phyloP scores from a whole-genome alignment of 2,113 vertebrate genomes.

The Istiophorus platypterus region DNA sequence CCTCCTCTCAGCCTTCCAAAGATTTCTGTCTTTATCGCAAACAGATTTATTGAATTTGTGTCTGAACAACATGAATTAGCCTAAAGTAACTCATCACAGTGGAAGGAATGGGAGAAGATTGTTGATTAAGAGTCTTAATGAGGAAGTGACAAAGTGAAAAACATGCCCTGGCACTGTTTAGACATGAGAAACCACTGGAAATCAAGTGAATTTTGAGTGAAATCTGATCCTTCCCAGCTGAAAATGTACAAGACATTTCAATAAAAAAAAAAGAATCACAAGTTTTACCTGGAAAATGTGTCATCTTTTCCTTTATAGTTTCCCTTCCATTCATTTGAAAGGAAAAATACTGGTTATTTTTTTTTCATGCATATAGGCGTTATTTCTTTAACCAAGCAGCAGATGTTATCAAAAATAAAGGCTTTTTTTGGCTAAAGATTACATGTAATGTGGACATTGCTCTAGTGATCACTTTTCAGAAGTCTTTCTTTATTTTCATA shows the following conservation, averaged over 20 bases:
- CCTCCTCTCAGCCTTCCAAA: conserved; percentile 27
- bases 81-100: conserved; percentile 4
- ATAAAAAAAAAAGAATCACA: conserved; percentile 81
- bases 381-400: too few species aligned
- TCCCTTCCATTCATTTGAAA: not conserved
- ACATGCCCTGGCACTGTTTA: conserved; percentile 44
- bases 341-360: not conserved
- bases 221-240: conserved; percentile 68
- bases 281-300: conserved; percentile 61
- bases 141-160: conserved; percentile 21
- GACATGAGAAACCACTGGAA: conserved; percentile 60
- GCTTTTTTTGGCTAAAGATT: not conserved
- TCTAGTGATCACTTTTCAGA: not conserved
- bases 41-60: conserved; percentile 9
- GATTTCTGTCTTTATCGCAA: not conserved
- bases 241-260: conserved; percentile 83
- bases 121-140: conserved; percentile 55
- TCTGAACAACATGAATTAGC: conserved; percentile 24
- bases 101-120: not conserved
- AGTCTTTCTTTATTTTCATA: not conserved
- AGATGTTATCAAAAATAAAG: not conserved
- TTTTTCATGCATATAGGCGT: too few species aligned
- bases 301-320: not conserved
- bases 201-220: conserved; percentile 59
- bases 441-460: not conserved